Evolutionary conservation across 1,140 invertebrate genomes (phyloP).

Genomic region (Bathynomus jamesi): DNA sequence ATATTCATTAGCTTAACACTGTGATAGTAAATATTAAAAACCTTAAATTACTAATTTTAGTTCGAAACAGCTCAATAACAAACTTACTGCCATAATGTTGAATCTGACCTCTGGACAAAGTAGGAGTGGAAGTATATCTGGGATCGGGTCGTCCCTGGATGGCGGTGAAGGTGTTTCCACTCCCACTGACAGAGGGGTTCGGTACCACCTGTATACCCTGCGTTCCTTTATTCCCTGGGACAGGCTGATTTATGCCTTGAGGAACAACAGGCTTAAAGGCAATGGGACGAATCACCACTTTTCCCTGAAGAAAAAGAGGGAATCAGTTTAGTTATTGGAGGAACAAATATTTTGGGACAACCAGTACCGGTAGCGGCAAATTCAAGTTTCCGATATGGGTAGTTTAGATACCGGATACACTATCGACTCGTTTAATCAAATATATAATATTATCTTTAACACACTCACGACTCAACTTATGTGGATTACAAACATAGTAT

Average conservation of each 20-base stretch:
- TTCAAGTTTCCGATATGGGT: too few species aligned
- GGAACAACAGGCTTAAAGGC: slow-evolving; percentile 56
- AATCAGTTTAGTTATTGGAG: too few species aligned
- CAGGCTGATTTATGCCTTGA: slow-evolving; percentile 47
- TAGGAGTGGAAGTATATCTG: slow-evolving; percentile 57
- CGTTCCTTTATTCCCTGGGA: slow-evolving; percentile 24
- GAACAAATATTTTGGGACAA: too few species aligned
- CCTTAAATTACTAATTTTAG: too few species aligned
- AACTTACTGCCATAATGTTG: slow-evolving; percentile 59
- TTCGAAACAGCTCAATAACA: too few species aligned
- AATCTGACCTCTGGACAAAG: slow-evolving; percentile 53
- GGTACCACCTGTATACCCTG: background rate
- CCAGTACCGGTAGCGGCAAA: background rate
- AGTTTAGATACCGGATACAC: too few species aligned
- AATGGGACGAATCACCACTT: slow-evolving; percentile 62
- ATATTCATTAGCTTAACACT: too few species aligned
- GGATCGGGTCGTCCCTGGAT: slow-evolving; percentile 21
- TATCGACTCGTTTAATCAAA: too few species aligned
- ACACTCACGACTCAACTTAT: background rate
- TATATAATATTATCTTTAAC: too few species aligned
- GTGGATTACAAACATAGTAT: background rate
- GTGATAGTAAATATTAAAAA: too few species aligned
- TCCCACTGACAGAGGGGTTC: background rate
- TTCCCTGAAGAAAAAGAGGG: slow-evolving; percentile 44
- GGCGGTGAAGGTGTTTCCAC: background rate